Evolutionary conservation across 2,113 vertebrate genomes (phyloP).

Genomic region (Chionodraco myersi): DNA sequence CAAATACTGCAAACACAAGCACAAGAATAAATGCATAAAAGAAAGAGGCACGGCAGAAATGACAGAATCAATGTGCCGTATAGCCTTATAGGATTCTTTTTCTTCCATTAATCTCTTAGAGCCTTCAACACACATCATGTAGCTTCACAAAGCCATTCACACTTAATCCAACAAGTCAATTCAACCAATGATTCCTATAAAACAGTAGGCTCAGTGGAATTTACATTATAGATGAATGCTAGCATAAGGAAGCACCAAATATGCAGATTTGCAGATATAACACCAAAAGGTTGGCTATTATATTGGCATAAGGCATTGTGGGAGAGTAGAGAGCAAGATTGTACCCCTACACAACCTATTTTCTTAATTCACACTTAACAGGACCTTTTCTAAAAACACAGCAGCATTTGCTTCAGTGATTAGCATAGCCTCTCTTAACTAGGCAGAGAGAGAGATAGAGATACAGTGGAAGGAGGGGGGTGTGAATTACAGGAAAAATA

Average conservation of each 20-base stretch:
- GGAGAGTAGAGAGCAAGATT: conserved; percentile 27
- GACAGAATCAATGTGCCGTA: conserved; percentile 68
- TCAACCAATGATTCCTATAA: conserved; percentile 49
- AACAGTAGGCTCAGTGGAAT: conserved; percentile 50
- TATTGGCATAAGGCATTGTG: conserved; percentile 13
- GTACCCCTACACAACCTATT: conserved; percentile 55
- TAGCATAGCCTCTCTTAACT: conserved; percentile 56
- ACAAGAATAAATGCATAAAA: conserved; percentile 58
- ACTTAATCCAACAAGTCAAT: conserved; percentile 63
- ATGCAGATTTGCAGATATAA: conserved; percentile 7
- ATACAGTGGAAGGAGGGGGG: neutral
- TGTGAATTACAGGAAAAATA: conserved; percentile 17
- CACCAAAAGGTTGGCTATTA: conserved; percentile 10
- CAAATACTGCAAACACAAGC: conserved; percentile 64
- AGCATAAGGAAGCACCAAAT: neutral
- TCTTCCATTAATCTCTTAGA: conserved; percentile 67
- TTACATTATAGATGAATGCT: conserved; percentile 38
- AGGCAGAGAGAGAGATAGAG: conserved; percentile 26
- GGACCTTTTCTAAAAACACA: conserved; percentile 73
- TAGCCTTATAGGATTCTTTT: conserved; percentile 52
- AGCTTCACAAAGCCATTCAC: conserved; percentile 51
- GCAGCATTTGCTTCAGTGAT: conserved; percentile 65
- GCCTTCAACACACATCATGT: conserved; percentile 60
- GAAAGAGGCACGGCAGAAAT: conserved; percentile 35
- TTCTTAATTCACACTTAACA: conserved; percentile 66